Conservation (phyloP, 1,140 invertebrate genomes). For the Drosophila mojavensis region DNA sequence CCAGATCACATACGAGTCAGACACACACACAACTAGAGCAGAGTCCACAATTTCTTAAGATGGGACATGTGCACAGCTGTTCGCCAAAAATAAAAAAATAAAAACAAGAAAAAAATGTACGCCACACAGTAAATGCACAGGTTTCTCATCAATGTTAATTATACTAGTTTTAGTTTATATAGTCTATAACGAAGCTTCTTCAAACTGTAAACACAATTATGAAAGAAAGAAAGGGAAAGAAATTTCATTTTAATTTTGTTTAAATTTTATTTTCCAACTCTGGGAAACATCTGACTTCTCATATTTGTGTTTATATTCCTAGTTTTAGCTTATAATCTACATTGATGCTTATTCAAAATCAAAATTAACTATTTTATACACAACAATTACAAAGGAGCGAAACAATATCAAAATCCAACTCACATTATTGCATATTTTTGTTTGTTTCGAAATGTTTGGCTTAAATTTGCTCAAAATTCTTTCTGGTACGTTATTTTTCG, state of each 20-base stretch:
- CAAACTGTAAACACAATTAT: constrained; percentile 10
- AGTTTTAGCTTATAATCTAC: neutral
- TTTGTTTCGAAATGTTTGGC: constrained; percentile 21
- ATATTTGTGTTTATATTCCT: constrained; percentile 31
- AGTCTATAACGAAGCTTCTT: constrained; percentile 28
- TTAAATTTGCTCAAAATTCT: constrained; percentile 24
- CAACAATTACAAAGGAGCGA: neutral
- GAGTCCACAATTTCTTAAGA: constrained; percentile 30
- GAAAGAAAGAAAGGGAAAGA: constrained; percentile 13
- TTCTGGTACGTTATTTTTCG: constrained; percentile 50
- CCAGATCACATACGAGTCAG: neutral
- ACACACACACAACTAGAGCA: constrained; percentile 20
- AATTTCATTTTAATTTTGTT: neutral
- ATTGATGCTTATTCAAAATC: neutral
- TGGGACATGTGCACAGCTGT: constrained; percentile 43
- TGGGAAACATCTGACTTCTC: neutral
- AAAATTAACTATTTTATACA: neutral
- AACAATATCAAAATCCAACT: neutral
- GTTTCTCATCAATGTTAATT: constrained; percentile 36
- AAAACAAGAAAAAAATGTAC: neutral
- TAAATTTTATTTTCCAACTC: constrained; percentile 33
- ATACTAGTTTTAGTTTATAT: constrained; percentile 27
- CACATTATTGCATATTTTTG: constrained; percentile 12
- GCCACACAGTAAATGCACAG: constrained; percentile 45
- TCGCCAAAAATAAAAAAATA: constrained; percentile 8